A percentile compares a stretch with the other conserved stretches of the same genome.
Evolutionary conservation across 2,797 vertebrate species (phyloP).

Genomic region (Gallirallus australis): DNA sequence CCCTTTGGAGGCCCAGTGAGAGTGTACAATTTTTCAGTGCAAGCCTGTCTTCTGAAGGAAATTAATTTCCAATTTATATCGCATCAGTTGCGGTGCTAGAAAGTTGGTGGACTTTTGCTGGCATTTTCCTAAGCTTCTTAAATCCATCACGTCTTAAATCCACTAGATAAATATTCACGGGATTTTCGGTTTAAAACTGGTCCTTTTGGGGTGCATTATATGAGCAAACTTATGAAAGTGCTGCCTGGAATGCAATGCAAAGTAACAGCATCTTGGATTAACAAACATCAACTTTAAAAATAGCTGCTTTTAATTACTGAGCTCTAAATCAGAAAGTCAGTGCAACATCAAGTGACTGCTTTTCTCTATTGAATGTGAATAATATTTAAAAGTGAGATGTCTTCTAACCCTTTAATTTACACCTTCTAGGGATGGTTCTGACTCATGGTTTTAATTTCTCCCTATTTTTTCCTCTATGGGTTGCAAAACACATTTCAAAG

Average conservation of each 20-base stretch:
- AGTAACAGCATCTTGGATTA: slow-evolving; percentile 65
- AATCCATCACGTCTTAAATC: slow-evolving; percentile 66
- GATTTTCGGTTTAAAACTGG: slow-evolving; percentile 61
- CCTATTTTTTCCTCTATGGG: neutral
- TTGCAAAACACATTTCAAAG: slow-evolving; percentile 46
- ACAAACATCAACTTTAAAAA: slow-evolving; percentile 75
- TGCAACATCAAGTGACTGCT: slow-evolving; percentile 33
- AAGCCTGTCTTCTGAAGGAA: neutral
- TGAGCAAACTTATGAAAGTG: slow-evolving; percentile 42
- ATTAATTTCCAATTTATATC: neutral
- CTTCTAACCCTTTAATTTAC: slow-evolving; percentile 71
- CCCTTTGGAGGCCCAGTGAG: neutral
- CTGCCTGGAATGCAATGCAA: slow-evolving; percentile 56
- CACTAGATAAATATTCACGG: slow-evolving; percentile 73
- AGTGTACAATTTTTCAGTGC: neutral
- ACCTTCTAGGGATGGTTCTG: slow-evolving; percentile 49
- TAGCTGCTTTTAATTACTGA: slow-evolving; percentile 73
- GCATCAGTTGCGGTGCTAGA: slow-evolving; percentile 2
- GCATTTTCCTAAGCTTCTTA: slow-evolving; percentile 74
- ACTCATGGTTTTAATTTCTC: slow-evolving; percentile 36
- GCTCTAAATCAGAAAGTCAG: slow-evolving; percentile 67
- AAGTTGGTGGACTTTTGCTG: slow-evolving; percentile 37
- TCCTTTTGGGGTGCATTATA: slow-evolving; percentile 57
- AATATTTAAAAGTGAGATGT: slow-evolving; percentile 55
- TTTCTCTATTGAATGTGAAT: slow-evolving; percentile 56